phyloP scores from a whole-genome alignment of 2,888 invertebrate species.

The Drosophila testacea region DNA sequence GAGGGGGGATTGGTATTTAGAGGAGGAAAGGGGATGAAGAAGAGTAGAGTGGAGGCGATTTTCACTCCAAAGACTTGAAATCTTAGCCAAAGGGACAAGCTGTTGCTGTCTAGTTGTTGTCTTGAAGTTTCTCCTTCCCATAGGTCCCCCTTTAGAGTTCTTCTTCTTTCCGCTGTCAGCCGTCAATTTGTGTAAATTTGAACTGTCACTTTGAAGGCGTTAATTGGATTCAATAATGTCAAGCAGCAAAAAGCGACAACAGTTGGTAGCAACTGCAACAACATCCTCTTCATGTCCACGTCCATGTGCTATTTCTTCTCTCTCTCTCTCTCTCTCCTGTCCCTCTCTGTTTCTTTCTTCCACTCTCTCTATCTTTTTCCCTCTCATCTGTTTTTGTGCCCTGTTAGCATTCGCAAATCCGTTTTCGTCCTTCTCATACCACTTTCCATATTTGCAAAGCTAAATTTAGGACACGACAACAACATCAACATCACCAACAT shows the following conservation, averaged over 20 bases:
- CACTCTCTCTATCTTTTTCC: background rate
- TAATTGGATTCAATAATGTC: slow-evolving; percentile 80
- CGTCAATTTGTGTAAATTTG: slow-evolving; percentile 81
- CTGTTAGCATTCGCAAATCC: slow-evolving; percentile 49
- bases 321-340: too few relatives aligned
- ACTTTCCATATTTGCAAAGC: slow-evolving; percentile 35
- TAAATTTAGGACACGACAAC: slow-evolving; percentile 60
- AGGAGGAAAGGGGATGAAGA: background rate
- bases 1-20: background rate
- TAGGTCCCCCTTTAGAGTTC: background rate
- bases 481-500: slow-evolving; percentile 17
- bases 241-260: slow-evolving; percentile 45
- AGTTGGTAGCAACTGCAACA: slow-evolving; percentile 23
- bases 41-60: background rate
- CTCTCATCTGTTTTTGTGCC: slow-evolving; percentile 19
- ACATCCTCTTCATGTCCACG: background rate
- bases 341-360: background rate
- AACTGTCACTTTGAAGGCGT: slow-evolving; percentile 82
- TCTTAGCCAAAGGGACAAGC: slow-evolving; percentile 6
- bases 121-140: background rate
- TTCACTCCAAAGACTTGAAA: slow-evolving; percentile 10
- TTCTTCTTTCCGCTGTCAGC: slow-evolving; percentile 3
- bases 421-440: slow-evolving; percentile 31
- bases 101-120: slow-evolving; percentile 4
- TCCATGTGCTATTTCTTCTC: background rate